phyloP scores from a whole-genome alignment of 2,113 vertebrate genomes.

The Pseudopodoces humilis region DNA sequence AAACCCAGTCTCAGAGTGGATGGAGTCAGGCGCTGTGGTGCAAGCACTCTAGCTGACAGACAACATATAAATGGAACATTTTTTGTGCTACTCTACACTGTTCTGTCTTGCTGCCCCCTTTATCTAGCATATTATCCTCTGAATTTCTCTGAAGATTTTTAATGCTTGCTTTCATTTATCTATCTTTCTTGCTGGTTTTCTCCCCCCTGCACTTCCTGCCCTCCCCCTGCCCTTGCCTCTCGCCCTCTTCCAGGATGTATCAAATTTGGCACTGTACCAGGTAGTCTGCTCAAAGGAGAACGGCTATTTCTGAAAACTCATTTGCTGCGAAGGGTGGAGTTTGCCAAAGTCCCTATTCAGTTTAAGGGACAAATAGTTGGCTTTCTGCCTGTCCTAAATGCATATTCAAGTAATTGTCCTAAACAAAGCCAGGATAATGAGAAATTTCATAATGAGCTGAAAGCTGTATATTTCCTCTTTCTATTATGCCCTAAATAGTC shows the following conservation, averaged over 20 bases:
- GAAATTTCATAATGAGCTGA: neutral
- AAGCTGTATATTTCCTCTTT: neutral
- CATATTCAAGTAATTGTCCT: neutral
- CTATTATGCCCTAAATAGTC: neutral
- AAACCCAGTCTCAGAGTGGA: neutral
- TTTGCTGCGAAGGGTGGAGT: neutral
- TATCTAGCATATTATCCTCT: neutral
- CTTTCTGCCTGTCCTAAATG: conserved; percentile 1
- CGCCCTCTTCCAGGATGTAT: neutral
- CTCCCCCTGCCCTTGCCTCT: neutral
- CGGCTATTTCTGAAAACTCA: neutral
- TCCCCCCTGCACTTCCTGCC: neutral
- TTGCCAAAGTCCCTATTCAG: conserved; percentile 14
- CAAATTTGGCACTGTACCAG: neutral
- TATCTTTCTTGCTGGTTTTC: neutral
- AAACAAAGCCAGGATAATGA: neutral
- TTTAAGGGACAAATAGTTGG: neutral
- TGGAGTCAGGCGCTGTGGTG: neutral
- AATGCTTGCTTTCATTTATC: neutral
- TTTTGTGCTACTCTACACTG: neutral
- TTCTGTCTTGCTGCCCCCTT: neutral
- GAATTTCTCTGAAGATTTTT: neutral
- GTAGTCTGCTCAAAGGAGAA: neutral
- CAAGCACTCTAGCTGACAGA: neutral
- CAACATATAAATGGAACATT: neutral